Evolutionary conservation across 2,797 vertebrate genomes (phyloP).

Genomic region (Girardinus metallicus): DNA sequence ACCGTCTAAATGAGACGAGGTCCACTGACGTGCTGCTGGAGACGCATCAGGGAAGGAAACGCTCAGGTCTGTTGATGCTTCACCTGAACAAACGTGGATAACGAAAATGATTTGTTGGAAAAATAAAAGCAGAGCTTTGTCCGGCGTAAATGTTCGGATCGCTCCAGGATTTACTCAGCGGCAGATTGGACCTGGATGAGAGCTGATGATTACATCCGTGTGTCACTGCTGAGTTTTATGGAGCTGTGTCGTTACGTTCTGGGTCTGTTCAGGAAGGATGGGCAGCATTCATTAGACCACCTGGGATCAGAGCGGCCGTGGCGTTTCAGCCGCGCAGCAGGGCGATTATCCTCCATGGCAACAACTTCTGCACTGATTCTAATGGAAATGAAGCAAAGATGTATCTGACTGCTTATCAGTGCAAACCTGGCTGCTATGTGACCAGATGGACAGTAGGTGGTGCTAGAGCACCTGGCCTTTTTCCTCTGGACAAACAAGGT

Average conservation of each 20-base stretch:
- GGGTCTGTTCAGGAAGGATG: conserved; percentile 49
- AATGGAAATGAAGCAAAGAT: conserved; percentile 10
- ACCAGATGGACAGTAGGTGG: too few relatives aligned
- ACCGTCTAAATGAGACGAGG: conserved; percentile 85
- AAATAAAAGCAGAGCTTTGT: conserved; percentile 26
- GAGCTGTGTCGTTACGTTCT: conserved; percentile 50
- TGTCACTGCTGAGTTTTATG: conserved; percentile 58
- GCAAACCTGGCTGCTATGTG: neutral
- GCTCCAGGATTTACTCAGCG: conserved; percentile 19
- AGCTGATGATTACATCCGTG: conserved; percentile 64
- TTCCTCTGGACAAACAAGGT: too few relatives aligned
- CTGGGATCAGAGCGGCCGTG: conserved; percentile 72
- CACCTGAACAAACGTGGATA: neutral
- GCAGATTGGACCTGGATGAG: conserved; percentile 65
- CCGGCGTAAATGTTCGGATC: too few relatives aligned
- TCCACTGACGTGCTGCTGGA: conserved; percentile 54
- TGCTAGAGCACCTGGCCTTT: too few relatives aligned
- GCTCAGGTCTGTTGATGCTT: neutral
- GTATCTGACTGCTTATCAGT: neutral
- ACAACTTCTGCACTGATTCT: conserved; percentile 55
- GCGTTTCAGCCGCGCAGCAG: conserved; percentile 73
- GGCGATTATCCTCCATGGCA: conserved; percentile 73
- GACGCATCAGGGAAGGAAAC: conserved; percentile 50
- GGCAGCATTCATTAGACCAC: conserved; percentile 76
- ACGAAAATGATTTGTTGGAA: conserved; percentile 13